A percentile compares a stretch with the other conserved stretches of the same genome.
These are phyloP conservation scores for Numenius arquata DNA, from an alignment of 2,113 vertebrate species.

Conservation along the genomic window DNA sequence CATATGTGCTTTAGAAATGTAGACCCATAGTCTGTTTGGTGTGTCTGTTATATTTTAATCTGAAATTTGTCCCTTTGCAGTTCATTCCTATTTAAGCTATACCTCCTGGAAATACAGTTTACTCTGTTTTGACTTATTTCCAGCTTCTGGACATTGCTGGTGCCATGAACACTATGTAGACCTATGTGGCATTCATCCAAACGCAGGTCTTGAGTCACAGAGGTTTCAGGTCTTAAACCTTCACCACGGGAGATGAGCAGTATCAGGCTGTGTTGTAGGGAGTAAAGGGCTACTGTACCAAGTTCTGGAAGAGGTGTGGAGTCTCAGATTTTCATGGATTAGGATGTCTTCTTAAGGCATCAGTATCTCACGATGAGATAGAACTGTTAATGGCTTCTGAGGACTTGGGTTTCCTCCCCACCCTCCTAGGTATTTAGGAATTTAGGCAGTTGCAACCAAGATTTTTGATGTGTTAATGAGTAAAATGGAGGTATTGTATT, in stretches of 20 bases:
- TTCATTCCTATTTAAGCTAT: background rate
- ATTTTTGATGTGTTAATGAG: background rate
- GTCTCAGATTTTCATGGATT: fast-evolving
- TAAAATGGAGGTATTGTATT: background rate
- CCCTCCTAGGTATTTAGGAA: background rate
- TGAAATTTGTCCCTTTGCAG: background rate
- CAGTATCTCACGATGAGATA: background rate
- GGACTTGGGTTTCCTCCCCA: background rate
- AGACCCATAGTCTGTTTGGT: background rate
- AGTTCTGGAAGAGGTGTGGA: background rate
- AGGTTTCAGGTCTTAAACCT: background rate
- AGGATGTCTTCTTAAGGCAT: background rate
- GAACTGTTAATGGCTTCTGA: background rate
- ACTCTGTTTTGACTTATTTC: background rate
- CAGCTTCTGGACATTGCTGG: background rate
- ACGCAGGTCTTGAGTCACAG: background rate
- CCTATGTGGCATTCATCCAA: background rate
- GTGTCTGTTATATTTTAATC: background rate
- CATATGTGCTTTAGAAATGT: background rate
- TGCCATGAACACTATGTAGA: background rate
- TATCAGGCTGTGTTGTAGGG: background rate
- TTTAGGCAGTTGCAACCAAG: background rate
- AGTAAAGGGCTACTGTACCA: background rate
- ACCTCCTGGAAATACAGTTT: background rate
- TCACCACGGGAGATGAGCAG: background rate